Evolutionary conservation across 2,888 invertebrate genomes (phyloP).

Genomic region (Dimorphilus gyrociliatus): DNA sequence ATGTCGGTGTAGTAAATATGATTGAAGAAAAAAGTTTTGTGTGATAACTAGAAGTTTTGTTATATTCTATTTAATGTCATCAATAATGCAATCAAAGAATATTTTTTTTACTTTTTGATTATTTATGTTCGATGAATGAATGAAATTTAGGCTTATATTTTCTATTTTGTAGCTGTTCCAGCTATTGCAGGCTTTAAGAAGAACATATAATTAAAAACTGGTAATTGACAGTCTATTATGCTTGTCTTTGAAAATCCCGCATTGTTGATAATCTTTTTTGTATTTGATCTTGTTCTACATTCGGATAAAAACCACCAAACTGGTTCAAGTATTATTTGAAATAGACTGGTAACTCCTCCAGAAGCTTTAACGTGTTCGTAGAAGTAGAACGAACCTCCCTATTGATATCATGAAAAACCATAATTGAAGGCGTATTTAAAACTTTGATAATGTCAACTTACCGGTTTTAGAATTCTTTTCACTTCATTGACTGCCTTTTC

Average conservation of each 20-base stretch:
- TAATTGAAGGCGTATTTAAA: no score
- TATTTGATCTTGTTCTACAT: neutral
- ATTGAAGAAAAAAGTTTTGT: no score
- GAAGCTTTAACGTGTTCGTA: conserved; percentile 2
- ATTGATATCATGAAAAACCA: neutral
- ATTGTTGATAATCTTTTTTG: neutral
- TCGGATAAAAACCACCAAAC: neutral
- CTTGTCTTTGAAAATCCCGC: neutral
- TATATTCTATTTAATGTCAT: no score
- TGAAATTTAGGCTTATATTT: no score
- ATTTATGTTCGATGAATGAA: no score
- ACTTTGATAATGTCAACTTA: neutral
- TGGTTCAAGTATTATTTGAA: neutral
- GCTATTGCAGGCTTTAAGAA: neutral
- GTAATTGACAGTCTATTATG: neutral
- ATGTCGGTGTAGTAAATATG: no score
- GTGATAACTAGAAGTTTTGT: no score
- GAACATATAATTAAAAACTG: neutral
- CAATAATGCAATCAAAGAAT: no score
- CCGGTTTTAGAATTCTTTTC: conserved; percentile 4
- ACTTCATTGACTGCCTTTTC: neutral
- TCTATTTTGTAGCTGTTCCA: conserved; percentile 1
- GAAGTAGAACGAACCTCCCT: conserved; percentile 2
- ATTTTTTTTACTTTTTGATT: no score
- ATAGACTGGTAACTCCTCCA: neutral